Conservation (phyloP, 2,888 invertebrate genomes). For the Seira ritae region DNA sequence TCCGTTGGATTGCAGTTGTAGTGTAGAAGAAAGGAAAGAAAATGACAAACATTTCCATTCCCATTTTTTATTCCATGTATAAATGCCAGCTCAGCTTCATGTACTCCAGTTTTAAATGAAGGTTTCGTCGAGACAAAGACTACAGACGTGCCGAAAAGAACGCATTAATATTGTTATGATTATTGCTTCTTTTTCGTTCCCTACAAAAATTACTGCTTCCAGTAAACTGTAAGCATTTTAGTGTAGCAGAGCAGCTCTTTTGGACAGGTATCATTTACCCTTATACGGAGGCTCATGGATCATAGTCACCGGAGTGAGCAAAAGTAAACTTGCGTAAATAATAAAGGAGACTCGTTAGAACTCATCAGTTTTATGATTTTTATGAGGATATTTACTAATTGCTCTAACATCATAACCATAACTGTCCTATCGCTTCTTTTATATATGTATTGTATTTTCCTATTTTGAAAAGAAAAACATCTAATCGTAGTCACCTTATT, state of each 20-base stretch:
- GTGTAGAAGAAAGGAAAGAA: no score
- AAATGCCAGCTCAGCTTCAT: no score
- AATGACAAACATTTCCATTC: no score
- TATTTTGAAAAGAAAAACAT: neutral
- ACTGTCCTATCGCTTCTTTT: slow-evolving; percentile 47
- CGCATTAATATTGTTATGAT: slow-evolving; percentile 40
- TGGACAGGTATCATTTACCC: no score
- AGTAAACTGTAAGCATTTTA: neutral
- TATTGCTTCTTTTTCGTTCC: slow-evolving; percentile 2
- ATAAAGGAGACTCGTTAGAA: slow-evolving; percentile 57
- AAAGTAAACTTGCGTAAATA: neutral
- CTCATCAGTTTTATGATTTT: slow-evolving; percentile 66
- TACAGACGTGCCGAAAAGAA: slow-evolving; percentile 45
- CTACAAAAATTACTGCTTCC: neutral
- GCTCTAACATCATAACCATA: slow-evolving; percentile 60
- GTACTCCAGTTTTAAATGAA: no score
- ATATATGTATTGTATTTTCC: neutral
- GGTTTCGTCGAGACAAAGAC: neutral
- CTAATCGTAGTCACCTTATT: slow-evolving; percentile 50
- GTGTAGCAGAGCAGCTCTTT: no score
- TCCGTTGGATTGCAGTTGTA: no score
- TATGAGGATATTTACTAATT: slow-evolving; percentile 66
- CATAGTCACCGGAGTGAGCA: no score
- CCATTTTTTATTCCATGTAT: no score
- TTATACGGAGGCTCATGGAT: no score